Conservation (phyloP, 92 coral and sea anemone species). For the Meandrina meandrites region DNA sequence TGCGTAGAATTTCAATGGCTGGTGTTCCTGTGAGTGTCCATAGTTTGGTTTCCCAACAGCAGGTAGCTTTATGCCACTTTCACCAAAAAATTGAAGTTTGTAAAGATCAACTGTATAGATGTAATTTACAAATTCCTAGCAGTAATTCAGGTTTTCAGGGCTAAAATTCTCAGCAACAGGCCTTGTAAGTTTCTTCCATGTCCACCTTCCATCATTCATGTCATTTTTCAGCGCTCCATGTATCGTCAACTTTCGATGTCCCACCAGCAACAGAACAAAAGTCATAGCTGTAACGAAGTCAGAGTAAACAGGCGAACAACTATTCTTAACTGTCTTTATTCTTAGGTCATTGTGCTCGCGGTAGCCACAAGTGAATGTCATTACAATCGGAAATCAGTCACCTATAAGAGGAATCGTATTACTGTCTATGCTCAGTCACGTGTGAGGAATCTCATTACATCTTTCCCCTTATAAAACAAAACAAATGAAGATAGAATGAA, state of each 20-base stretch:
- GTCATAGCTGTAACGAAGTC: background rate
- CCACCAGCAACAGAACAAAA: constrained; percentile 31
- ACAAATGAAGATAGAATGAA: too few species aligned
- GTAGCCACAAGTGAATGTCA: too few species aligned
- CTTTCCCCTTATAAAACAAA: too few species aligned
- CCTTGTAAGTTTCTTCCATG: constrained; percentile 48
- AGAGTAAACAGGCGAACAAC: too few species aligned
- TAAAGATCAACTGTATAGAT: constrained; percentile 40
- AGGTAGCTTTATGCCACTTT: constrained; percentile 40
- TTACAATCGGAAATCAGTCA: too few species aligned
- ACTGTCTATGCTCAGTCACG: too few species aligned
- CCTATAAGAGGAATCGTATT: too few species aligned
- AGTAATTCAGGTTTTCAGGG: constrained; percentile 44
- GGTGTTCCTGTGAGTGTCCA: constrained; percentile 57
- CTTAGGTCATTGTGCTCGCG: too few species aligned
- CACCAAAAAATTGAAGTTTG: constrained; percentile 49
- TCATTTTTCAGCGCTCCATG: constrained; percentile 34
- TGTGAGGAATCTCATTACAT: too few species aligned
- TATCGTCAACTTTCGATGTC: constrained; percentile 37
- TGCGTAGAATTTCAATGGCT: constrained; percentile 41
- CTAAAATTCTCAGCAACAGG: constrained; percentile 47
- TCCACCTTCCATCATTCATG: constrained; percentile 39
- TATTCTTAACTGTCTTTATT: too few species aligned
- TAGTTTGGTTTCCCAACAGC: constrained; percentile 49
- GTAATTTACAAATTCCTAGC: constrained; percentile 52